A percentile compares a stretch with the other conserved stretches of the same genome.
phyloP scores from a whole-genome alignment of 2,888 invertebrate genomes.

The Schizaphis graminum region DNA sequence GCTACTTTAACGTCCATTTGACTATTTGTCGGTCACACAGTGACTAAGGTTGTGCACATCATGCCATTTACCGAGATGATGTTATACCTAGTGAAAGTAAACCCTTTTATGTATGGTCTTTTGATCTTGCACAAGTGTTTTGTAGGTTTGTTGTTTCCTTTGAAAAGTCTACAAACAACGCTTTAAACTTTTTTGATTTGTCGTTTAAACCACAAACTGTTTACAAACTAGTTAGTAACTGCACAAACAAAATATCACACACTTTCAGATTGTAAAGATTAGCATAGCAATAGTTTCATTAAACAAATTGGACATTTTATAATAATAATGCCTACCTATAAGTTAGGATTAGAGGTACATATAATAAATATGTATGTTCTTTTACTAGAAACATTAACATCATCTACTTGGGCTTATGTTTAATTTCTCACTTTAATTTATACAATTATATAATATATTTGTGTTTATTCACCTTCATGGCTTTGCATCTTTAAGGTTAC shows the following conservation, averaged over 20 bases:
- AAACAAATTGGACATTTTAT: not conserved
- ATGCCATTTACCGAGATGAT: not conserved
- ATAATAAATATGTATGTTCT: not conserved
- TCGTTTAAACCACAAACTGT: not conserved
- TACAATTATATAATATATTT: not conserved
- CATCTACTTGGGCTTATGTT: not conserved
- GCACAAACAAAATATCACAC: not conserved
- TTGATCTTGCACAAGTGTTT: slow-evolving; percentile 15
- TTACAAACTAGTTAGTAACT: slow-evolving; percentile 14
- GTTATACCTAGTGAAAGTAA: not conserved
- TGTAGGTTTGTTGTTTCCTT: slow-evolving; percentile 1
- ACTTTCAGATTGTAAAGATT: not conserved
- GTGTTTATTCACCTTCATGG: not conserved
- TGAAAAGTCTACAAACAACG: not conserved
- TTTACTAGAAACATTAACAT: not conserved
- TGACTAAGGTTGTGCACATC: not conserved
- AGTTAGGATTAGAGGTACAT: not conserved
- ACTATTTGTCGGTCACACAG: slow-evolving; percentile 27
- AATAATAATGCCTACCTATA: not conserved
- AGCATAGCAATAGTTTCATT: not conserved
- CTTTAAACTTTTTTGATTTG: slow-evolving; percentile 9
- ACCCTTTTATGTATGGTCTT: not conserved
- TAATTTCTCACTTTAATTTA: not conserved
- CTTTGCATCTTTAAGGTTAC: not conserved
- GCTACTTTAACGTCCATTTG: slow-evolving; percentile 34